Evolutionary conservation across 2,888 invertebrate genomes (phyloP), one percentile per base, ranked within the genome.

Genomic region (Amiota mariae): DNA sequence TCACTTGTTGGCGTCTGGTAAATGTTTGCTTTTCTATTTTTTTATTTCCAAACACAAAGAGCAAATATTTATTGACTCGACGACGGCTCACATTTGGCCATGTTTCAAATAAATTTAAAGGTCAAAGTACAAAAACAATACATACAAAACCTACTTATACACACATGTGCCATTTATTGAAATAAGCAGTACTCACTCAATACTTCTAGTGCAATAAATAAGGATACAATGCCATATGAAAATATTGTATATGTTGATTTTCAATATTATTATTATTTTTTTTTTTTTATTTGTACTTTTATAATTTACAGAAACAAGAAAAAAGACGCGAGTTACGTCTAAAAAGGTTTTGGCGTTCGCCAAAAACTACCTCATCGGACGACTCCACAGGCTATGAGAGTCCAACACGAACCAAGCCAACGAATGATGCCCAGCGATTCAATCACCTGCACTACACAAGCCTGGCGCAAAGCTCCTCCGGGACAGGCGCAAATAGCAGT

Each of bases 371-470:
- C 79, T 90, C 90, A 77, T 90, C 90, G 72, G 90, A 90, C 80
- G 90, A 90, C 77, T 90, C 89, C 59, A 88, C 89, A 76, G 90
- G 88, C 90, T 91, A 83, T 90, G 92, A 92, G 90, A 92, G 90
- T 90, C 92, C 90, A 76, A 90, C 89, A 76, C 87, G 88, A 71
- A 81, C 84, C 70, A 89, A 89, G 72, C 79, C 84, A 71, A 80
- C 85, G 78, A 88, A 86, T 86, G 89, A 89, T 88, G 86, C 85
- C 64, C 88, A 89, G 77, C 87, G 88, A 13, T 89, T 88, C 77
- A 88, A 88, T 80, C 88, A 87, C 80, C 81, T 88, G 79, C 88
- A 88, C 80, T 88, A 87, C 70, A 87, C 82, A 24, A 85, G 85
- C 76, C 80, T 87, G 78, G 87, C 85, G 66, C 86, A 84, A 75